A percentile compares a stretch with the other conserved stretches of the same genome.
Evolutionary conservation across 2,113 vertebrate genomes (phyloP).

Genomic region (Propithecus coquereli): DNA sequence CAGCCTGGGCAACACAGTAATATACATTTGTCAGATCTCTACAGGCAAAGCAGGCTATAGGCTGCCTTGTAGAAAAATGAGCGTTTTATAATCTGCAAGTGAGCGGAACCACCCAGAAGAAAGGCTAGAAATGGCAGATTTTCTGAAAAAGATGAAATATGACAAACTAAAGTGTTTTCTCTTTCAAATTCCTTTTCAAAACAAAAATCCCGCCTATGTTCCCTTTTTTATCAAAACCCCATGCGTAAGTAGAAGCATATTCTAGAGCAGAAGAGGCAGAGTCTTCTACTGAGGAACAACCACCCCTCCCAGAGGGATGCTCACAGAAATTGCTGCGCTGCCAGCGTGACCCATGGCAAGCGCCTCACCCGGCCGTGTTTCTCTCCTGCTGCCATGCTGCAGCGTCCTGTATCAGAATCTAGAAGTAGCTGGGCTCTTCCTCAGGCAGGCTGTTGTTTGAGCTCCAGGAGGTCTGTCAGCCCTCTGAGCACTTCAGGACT

Average conservation of each 20-base stretch:
- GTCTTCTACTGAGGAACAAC: accelerated
- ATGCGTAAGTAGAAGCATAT: not conserved
- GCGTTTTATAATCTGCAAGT: not conserved
- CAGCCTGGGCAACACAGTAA: too few relatives aligned
- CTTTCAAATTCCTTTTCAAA: not conserved
- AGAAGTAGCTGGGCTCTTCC: not conserved
- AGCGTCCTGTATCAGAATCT: not conserved
- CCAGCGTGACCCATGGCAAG: accelerated
- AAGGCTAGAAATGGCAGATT: not conserved
- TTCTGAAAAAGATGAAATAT: not conserved
- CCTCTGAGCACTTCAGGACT: not conserved
- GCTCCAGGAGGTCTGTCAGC: not conserved
- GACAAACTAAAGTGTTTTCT: not conserved
- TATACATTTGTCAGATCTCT: not conserved
- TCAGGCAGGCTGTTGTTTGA: accelerated
- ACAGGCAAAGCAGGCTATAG: not conserved
- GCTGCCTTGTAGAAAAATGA: not conserved
- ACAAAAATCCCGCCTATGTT: not conserved
- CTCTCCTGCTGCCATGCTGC: not conserved
- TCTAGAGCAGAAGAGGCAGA: not conserved
- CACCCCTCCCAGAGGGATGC: accelerated
- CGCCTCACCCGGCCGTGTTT: accelerated
- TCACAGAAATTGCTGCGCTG: accelerated
- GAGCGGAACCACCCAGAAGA: not conserved
- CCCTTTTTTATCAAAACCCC: not conserved